Base-by-base conservation (phyloP, 1,140 invertebrate species). In the Aphaenogaster rudis region DNA sequence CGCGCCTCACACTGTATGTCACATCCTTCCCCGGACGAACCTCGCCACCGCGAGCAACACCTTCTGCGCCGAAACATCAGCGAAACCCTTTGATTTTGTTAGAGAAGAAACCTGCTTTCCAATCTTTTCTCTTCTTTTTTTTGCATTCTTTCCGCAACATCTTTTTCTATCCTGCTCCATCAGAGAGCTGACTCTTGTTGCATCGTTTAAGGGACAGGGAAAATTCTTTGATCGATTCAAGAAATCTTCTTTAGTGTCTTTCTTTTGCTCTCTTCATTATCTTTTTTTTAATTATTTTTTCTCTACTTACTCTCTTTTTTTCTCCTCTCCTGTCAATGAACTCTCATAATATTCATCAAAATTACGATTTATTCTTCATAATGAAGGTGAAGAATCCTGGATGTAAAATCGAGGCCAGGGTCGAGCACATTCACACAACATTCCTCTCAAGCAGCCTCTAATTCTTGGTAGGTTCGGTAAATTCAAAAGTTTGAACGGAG, bases 1-100 rank as follows among this genome's bases (percentile, higher is more conserved):
- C 90, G 82, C 85, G 80, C 67, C 69, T 87, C 77, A 66, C 74
- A 7, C 74, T 78, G 66, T 77, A 54, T 81, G 77, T 76, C 72
- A 82, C 87, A 79, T 89, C 67, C 85, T 86, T 81, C 59, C 66
- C 88, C 57, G 42, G 42, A 74, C 91, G 86, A 89, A 87, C 33
- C 80, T 54, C 21, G n/a, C 42, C 69, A 48, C 84, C 89, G 74
- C 69, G 63, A 92, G 91, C 92, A 93, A 88, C 92, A 91, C 91
- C 90, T 88, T 88, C 89, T 88, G 79, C 89, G 85, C 91, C 86
- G 90, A 39, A 57, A 86, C 67, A 57, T 78, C 57, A 54, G 9
- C 42, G 17, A 17, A 39, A 48, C 7, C 13, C 45, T 78, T 76
- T 54, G 84, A 42, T 76, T 85, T 86, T 42, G 59, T 67, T 79